These are phyloP conservation scores for Rhimphoctona megacephalus DNA, from an alignment of 2,888 invertebrate species.

Conservation along the genomic window DNA sequence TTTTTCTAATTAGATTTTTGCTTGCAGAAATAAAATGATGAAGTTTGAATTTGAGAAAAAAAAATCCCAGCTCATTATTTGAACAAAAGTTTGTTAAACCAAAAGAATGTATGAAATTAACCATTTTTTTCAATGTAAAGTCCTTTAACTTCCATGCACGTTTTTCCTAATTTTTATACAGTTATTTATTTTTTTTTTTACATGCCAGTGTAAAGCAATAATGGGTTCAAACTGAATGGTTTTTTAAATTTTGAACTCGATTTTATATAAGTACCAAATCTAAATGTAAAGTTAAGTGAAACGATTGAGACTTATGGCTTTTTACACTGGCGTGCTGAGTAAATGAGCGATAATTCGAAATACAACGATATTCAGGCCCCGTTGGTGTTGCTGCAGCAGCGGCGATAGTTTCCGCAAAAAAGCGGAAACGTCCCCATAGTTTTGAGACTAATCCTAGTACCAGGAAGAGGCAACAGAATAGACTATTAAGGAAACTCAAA, in stretches of 20 bases:
- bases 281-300: not conserved
- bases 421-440: conserved; percentile 96
- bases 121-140: not conserved
- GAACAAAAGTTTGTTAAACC: not conserved
- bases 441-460: conserved; percentile 99
- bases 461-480: conserved; percentile 97
- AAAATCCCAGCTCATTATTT: not conserved
- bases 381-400: conserved; percentile 98
- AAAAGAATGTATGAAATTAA: conserved; percentile 7
- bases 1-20: conserved; percentile 4
- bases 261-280: not conserved
- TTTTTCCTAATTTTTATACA: conserved; percentile 35
- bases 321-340: conserved; percentile 43
- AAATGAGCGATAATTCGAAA: conserved; percentile 50
- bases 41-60: not conserved
- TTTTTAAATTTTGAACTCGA: not conserved
- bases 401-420: conserved; percentile 97
- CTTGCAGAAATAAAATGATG: not conserved
- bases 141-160: conserved; percentile 36
- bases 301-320: conserved; percentile 13
- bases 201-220: conserved; percentile 44
- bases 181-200: conserved; percentile 20
- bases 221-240: not conserved
- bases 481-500: conserved; percentile 94
- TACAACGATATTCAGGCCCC: conserved; percentile 88